Conservation (phyloP, 2,113 vertebrate species). For the Nicator chloris region DNA sequence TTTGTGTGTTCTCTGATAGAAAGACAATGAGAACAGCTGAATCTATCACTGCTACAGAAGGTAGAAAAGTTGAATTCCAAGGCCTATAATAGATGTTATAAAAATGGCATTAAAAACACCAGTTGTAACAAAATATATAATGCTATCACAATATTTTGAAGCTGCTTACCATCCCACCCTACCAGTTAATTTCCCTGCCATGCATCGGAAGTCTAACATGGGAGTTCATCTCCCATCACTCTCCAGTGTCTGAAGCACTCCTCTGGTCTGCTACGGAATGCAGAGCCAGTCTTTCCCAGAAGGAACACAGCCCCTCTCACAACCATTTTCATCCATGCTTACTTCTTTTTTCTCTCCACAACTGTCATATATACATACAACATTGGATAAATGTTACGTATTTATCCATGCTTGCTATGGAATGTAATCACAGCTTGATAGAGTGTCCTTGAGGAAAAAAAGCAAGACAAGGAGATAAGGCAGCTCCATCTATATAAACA, state of each 20-base stretch:
- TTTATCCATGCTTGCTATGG: background rate
- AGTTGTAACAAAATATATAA: background rate
- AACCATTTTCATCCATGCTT: background rate
- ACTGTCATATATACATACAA: background rate
- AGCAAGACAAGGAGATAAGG: background rate
- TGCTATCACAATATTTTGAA: background rate
- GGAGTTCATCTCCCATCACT: background rate
- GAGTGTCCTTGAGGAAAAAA: background rate
- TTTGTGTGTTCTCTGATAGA: background rate
- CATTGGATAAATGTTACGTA: background rate
- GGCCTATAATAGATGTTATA: background rate
- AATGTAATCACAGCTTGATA: background rate
- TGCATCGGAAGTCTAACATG: background rate
- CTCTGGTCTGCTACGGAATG: background rate
- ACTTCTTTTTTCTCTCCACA: background rate
- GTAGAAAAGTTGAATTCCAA: background rate
- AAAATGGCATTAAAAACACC: background rate
- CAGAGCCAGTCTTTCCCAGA: background rate
- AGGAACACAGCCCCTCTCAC: background rate
- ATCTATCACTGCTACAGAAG: background rate
- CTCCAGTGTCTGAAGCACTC: accelerated
- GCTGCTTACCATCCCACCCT: background rate
- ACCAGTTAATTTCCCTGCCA: background rate
- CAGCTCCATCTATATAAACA: background rate
- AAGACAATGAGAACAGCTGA: background rate